Evolutionary conservation across 2,113 vertebrate species (phyloP).

Genomic region (Oncorhynchus clarkii): DNA sequence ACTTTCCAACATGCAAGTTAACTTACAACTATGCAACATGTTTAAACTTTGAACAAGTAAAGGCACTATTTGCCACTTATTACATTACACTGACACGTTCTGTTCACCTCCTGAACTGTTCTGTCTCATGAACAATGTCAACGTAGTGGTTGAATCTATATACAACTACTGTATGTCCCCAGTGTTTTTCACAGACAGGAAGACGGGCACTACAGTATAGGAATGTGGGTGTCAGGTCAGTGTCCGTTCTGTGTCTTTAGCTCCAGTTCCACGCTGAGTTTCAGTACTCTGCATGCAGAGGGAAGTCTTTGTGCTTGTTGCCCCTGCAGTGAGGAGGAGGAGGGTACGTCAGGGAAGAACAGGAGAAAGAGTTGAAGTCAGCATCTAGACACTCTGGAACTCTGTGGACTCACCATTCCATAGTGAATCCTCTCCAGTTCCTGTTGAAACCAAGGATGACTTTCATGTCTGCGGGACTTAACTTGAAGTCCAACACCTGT

Average conservation of each 20-base stretch:
- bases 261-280: neutral
- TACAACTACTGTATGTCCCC: neutral
- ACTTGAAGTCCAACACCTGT: constrained; percentile 87
- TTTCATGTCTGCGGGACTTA: constrained; percentile 80
- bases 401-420: constrained; percentile 65
- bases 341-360: neutral
- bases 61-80: too few species aligned
- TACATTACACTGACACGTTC: too few species aligned
- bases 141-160: neutral
- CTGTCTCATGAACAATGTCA: neutral
- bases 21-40: too few species aligned
- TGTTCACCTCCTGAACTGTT: too few species aligned
- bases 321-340: constrained; percentile 49
- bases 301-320: constrained; percentile 66
- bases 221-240: neutral
- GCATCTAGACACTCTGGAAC: neutral
- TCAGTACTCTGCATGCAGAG: constrained; percentile 62
- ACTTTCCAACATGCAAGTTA: too few species aligned
- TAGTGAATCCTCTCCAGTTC: constrained; percentile 77
- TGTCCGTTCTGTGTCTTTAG: neutral
- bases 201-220: neutral
- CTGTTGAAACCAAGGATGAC: constrained; percentile 80
- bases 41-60: too few species aligned
- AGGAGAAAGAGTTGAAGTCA: neutral
- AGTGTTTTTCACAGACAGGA: neutral